A percentile compares a stretch with the other conserved stretches of the same genome.
These are phyloP conservation scores for Macrostomum cliftonense DNA, from an alignment of 2,888 invertebrate species.

Conservation along the genomic window DNA sequence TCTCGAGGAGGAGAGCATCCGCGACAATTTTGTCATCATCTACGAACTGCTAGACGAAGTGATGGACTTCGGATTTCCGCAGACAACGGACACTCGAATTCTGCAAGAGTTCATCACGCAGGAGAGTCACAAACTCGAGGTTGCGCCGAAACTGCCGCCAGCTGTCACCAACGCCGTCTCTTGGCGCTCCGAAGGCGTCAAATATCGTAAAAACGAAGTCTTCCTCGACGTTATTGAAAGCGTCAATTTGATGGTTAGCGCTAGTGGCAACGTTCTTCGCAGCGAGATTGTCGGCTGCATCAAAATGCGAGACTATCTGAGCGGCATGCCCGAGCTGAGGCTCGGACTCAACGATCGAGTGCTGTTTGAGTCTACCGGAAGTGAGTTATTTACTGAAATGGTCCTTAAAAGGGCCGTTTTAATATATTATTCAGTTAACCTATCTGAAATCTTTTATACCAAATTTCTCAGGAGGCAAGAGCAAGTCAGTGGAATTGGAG, in stretches of 20 bases:
- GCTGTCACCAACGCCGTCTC: conserved; percentile 99
- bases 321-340: conserved; percentile 91
- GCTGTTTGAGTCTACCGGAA: conserved; percentile 83
- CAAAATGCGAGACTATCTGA: conserved; percentile 91
- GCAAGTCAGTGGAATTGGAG: conserved; percentile 88
- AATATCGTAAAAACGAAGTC: conserved; percentile 95
- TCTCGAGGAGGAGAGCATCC: conserved; percentile 86
- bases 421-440: too few relatives aligned
- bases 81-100: conserved; percentile 92
- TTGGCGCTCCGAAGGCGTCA: conserved; percentile 93
- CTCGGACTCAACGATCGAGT: conserved; percentile 90
- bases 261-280: conserved; percentile 81
- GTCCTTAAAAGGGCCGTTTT: too few relatives aligned
- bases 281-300: conserved; percentile 96
- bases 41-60: conserved; percentile 87
- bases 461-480: conserved; percentile 53
- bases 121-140: conserved; percentile 87
- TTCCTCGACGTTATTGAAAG: conserved; percentile 96
- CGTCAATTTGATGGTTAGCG: conserved; percentile 63
- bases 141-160: conserved; percentile 84
- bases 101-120: conserved; percentile 85
- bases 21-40: conserved; percentile 94
- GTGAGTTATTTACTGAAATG: conserved; percentile 33
- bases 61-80: conserved; percentile 91
- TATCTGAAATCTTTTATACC: too few relatives aligned